Percentiles rank a stretch among this genome's conserved stretches.
Conservation (phyloP, 2,113 vertebrate genomes). For the Diadophis punctatus region DNA sequence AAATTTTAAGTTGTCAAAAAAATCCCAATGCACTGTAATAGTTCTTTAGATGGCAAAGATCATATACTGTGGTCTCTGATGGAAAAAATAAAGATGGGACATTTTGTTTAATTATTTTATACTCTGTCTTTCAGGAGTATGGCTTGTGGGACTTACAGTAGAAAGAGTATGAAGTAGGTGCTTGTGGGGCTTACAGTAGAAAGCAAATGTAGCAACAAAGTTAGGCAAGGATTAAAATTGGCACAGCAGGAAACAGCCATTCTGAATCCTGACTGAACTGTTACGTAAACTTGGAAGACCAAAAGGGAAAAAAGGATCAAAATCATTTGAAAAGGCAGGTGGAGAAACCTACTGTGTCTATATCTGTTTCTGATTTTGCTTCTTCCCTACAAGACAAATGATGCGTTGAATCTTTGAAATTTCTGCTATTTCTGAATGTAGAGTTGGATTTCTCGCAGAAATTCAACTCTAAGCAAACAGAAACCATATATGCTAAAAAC, state of each 20-base stretch:
- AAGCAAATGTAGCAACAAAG: neutral
- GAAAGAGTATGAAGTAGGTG: neutral
- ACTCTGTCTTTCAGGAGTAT: neutral
- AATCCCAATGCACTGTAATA: neutral
- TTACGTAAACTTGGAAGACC: neutral
- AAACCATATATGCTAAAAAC: neutral
- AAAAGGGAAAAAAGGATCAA: neutral
- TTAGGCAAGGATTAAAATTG: neutral
- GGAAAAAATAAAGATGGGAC: neutral
- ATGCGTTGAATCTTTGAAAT: neutral
- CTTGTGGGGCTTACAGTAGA: neutral
- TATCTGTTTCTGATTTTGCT: neutral
- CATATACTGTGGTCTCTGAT: neutral
- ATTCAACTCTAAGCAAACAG: too few species aligned
- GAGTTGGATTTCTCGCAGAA: neutral
- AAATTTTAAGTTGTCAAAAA: constrained; percentile 5
- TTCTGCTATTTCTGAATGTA: neutral
- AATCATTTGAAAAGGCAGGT: neutral
- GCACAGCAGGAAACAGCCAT: neutral
- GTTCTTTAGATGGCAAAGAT: neutral
- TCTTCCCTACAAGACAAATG: neutral
- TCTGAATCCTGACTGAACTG: neutral
- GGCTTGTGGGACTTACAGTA: neutral
- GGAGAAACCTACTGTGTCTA: neutral
- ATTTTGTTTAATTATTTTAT: neutral